Evolutionary conservation across 35 echinoderm and acorn worm genomes (phyloP), one percentile per base, ranked within the genome.

Genomic region (Heliocidaris erythrogramma): DNA sequence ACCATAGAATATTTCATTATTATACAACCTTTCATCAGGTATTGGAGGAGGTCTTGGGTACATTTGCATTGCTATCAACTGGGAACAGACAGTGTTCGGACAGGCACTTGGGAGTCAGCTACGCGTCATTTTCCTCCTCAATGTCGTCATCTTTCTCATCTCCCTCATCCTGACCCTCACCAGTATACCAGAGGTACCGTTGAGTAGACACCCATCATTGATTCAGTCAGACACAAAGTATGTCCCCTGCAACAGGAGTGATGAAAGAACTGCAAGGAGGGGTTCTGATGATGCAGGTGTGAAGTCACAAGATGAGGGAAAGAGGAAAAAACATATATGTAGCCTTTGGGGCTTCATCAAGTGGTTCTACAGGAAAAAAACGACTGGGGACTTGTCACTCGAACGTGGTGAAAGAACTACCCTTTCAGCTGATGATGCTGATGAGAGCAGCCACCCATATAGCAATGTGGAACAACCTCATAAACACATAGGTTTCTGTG

Each of bases 41-140:
- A 30, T 98, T 61, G 97, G 97, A 59, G 96, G 96, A 1, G 97
- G 95, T 5, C 59, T 94, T 30, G 97, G 97, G 47, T 98, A 98
- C 60, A 90, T 96, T 24, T 90, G 97, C 24, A 97, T 93, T 47
- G 95, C 96, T 59, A 96, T 98, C 9, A 85, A 98, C 92, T 98
- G 97, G 97, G 96, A 97, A 42, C 10, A 47, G 2, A 98, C 95
- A 11, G 30, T 60, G 78, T 88, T 98, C 18, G 92, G 92, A 47
- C 48, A 93, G 29, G 96, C 90, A 12, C 94, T 99, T 65, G 96
- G 96, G 31, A 88, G 95, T 78, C 98, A 99, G 59, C 65, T 88
- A 14, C 95, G 93, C 24, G 94, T 98, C 35, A 92, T 98, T 32
- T 98, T 96, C 59, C 90, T 95, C 5, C 88, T 98, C 50, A 92